These are phyloP conservation scores for Cossypha polioptera DNA, from an alignment of 2,797 vertebrate species.

Conservation along the genomic window DNA sequence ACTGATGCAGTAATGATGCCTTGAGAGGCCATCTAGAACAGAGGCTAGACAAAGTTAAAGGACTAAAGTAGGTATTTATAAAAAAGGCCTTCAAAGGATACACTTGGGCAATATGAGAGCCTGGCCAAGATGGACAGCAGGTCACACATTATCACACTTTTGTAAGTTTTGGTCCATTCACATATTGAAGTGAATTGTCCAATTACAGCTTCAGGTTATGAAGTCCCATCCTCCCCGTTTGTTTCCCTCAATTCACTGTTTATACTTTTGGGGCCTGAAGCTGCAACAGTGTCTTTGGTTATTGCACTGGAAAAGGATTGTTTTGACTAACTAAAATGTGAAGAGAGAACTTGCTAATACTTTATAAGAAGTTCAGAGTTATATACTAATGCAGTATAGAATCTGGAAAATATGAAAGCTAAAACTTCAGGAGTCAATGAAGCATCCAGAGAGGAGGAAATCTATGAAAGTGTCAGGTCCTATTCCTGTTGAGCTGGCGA, in stretches of 20 bases:
- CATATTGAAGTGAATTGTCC: not conserved
- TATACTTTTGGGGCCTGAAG: not conserved
- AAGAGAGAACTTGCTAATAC: not conserved
- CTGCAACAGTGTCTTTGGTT: not conserved
- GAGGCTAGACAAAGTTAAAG: not conserved
- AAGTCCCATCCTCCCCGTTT: not conserved
- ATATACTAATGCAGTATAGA: not conserved
- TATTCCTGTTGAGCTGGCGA: not conserved
- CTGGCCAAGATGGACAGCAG: rapidly evolving
- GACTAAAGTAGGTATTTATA: not conserved
- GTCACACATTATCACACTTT: too few relatives aligned
- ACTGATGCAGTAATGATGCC: not conserved
- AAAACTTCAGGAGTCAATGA: not conserved
- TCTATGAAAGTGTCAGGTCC: not conserved
- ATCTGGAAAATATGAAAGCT: not conserved
- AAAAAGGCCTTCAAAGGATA: not conserved
- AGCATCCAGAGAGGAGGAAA: not conserved
- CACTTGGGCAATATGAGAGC: not conserved
- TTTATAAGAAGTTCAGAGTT: not conserved
- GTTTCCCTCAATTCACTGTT: not conserved
- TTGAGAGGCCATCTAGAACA: not conserved
- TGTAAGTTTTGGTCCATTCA: not conserved
- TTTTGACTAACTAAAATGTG: not conserved
- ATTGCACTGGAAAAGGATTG: not conserved
- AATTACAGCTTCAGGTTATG: not conserved